Evolutionary conservation across 2,797 vertebrate genomes (phyloP).

Genomic region (Macroramphosus scolopax): DNA sequence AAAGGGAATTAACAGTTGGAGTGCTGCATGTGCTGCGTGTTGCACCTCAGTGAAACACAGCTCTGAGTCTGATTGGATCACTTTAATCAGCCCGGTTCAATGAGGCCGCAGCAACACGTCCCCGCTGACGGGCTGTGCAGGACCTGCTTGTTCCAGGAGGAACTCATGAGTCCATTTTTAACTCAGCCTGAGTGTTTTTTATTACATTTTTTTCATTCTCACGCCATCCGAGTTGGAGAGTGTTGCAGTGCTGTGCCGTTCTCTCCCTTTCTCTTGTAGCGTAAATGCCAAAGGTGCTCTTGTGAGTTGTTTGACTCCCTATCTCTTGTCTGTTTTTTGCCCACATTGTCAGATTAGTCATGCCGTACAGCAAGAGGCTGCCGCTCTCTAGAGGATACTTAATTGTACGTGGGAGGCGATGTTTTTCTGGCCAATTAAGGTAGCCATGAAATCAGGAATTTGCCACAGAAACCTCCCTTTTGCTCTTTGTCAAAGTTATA

Average conservation of each 20-base stretch:
- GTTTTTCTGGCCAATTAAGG: constrained; percentile 67
- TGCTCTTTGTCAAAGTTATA: constrained; percentile 10
- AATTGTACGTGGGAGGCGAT: constrained; percentile 72
- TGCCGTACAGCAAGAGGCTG: constrained; percentile 57
- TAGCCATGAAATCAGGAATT: constrained; percentile 63
- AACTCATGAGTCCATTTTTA: constrained; percentile 18
- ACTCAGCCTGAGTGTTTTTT: constrained; percentile 13
- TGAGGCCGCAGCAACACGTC: no score
- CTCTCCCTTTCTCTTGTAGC: constrained; percentile 37
- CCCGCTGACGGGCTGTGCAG: background rate
- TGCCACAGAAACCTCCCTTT: constrained; percentile 24
- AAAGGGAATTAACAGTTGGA: no score
- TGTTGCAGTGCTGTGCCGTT: constrained; percentile 22
- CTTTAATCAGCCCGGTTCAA: no score
- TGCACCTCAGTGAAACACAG: no score
- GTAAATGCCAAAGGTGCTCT: constrained; percentile 60
- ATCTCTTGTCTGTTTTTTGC: constrained; percentile 68
- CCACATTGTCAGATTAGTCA: constrained; percentile 76
- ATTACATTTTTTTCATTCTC: constrained; percentile 19
- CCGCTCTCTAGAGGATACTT: constrained; percentile 64
- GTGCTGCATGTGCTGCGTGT: no score
- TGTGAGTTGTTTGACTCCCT: constrained; percentile 61
- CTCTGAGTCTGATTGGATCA: no score
- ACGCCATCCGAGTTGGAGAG: constrained; percentile 21
- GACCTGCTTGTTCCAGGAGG: constrained; percentile 1